Percentiles rank a stretch among this genome's conserved stretches.
Conservation (phyloP, 2,888 invertebrate species). For the Andrena praecox region DNA sequence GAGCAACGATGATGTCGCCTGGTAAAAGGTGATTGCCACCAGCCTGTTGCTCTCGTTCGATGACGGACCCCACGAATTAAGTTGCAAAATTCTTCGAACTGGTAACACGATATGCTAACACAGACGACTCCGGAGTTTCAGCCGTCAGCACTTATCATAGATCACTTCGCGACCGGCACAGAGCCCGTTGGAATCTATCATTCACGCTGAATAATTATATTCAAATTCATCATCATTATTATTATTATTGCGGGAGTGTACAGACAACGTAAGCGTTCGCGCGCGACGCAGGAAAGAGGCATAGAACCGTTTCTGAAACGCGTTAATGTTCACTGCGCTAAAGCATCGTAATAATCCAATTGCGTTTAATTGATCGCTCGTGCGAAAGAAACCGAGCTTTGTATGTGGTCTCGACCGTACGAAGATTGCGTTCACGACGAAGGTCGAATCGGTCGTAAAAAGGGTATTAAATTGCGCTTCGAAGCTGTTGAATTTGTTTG, state of each 20-base stretch:
- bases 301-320: conserved; percentile 40
- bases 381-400: conserved; percentile 53
- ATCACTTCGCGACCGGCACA: background rate
- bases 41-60: conserved; percentile 1
- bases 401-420: conserved; percentile 37
- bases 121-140: background rate
- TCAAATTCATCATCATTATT: background rate
- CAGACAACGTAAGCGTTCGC: background rate
- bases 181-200: background rate
- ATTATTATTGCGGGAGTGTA: no score
- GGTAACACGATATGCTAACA: conserved; percentile 47
- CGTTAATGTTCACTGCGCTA: conserved; percentile 56
- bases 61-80: conserved; percentile 31
- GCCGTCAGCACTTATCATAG: background rate
- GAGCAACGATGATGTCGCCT: conserved; percentile 6
- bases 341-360: conserved; percentile 67
- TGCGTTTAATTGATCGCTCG: conserved; percentile 66
- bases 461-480: conserved; percentile 13
- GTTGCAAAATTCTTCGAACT: conserved; percentile 57
- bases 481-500: conserved; percentile 20
- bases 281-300: background rate
- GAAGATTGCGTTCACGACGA: conserved; percentile 36
- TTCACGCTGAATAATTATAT: background rate
- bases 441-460: conserved; percentile 39
- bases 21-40: conserved; percentile 3